Evolutionary conservation across 30 jellyfish, hydroid and myxozoan species (phyloP), one percentile per base, ranked within the genome.

Genomic region (Mastigias papua): DNA sequence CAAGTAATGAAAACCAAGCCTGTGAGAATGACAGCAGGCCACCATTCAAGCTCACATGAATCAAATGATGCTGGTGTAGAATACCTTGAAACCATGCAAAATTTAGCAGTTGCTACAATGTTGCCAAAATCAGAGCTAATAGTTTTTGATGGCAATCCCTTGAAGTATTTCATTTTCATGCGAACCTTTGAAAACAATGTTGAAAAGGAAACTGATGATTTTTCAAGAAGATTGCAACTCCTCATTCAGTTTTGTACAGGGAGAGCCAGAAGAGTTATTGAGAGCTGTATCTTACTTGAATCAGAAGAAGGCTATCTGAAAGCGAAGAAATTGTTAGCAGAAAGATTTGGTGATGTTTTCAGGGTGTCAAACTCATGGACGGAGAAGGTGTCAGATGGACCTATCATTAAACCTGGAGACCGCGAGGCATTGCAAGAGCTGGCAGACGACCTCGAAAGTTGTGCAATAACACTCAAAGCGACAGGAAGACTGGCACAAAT

Each of bases 391-490:
- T 82, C 86, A 26, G 28, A 82, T 68, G 82, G 82, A 73, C 93
- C 88, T 31, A 17, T 71, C 31, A 51, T 82, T 67, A 51, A 51
- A 84, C 81, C 92, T 29, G 62, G 32, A 70, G 93, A 84, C 57
- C 33, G 87, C 50, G 93, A 84, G 64, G 93, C 93, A 72, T 61
- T 71, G 23, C 33, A 70, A 73, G 87, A 60, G 27, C 29, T 84
- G 29, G 93, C 93, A 51, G 93, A 84, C 31, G 92, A 82, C 86
- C 72, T 82, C 19, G 79, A 68, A 60, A 82, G 48, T 86, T 68
- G 78, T 75, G 86, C 70, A 82, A 30, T 84, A 29, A 71, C 87
- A 37, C 82, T 72, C 42, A 84, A 80, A 49, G 93, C 93, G 51
- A 84, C 93, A 49, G 73, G 82, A 1, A 84, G 88, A 64, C 87